Conservation (phyloP, 2,888 invertebrate species). For the Rotaria macrura region DNA sequence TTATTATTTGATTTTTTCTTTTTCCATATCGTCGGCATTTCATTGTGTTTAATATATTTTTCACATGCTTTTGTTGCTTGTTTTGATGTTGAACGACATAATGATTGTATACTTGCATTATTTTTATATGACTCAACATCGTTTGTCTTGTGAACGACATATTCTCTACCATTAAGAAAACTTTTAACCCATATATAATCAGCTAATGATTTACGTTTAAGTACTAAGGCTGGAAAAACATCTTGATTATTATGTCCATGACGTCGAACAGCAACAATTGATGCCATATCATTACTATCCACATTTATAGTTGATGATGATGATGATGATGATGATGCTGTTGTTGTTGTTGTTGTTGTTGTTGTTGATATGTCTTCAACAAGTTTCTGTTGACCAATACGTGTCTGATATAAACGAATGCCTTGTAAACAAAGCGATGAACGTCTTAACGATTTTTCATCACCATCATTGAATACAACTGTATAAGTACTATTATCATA, state of each 20-base stretch:
- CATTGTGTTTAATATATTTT: background rate
- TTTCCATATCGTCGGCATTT: background rate
- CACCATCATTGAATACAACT: conserved; percentile 97
- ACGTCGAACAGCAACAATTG: conserved; percentile 14
- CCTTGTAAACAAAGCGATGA: conserved; percentile 88
- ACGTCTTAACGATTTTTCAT: conserved; percentile 81
- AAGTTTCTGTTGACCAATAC: background rate
- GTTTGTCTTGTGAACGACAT: background rate
- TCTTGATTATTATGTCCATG: background rate
- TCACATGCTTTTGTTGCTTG: conserved; percentile 3
- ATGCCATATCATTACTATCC: background rate
- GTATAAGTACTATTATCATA: conserved; percentile 93
- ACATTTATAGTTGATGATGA: background rate
- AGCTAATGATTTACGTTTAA: conserved; percentile 7
- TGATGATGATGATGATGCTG: background rate
- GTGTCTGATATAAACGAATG: conserved; percentile 32
- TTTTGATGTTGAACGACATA: background rate
- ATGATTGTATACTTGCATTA: background rate
- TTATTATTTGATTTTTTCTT: conserved; percentile 17
- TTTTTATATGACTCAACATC: background rate
- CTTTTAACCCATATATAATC: conserved; percentile 7
- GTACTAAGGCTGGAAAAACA: background rate
- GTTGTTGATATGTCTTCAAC: background rate
- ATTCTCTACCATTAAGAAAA: conserved; percentile 13
- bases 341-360: background rate